Evolutionary conservation across 2,797 vertebrate genomes (phyloP).

Genomic region (Etheostoma nigrum): DNA sequence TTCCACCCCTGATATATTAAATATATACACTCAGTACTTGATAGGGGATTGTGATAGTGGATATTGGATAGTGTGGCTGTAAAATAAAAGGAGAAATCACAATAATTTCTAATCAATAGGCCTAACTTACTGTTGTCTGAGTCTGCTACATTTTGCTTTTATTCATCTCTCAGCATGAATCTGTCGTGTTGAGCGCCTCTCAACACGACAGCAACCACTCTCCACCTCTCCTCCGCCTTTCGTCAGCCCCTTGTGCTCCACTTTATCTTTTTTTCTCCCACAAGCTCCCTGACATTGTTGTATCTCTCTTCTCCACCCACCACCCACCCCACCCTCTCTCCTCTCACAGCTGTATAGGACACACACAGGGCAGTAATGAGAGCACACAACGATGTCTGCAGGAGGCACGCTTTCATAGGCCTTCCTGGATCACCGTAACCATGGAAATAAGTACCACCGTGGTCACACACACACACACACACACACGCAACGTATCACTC

Average conservation of each 20-base stretch:
- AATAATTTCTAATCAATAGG: rapidly evolving
- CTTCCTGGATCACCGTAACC: slow-evolving; percentile 81
- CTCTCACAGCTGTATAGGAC: slow-evolving; percentile 73
- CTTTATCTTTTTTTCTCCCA: slow-evolving; percentile 36
- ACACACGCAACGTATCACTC: slow-evolving; percentile 17
- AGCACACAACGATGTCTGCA: slow-evolving; percentile 76
- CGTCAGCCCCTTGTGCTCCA: slow-evolving; percentile 43
- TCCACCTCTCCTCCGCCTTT: slow-evolving; percentile 10
- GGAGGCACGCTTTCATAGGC: slow-evolving; percentile 82
- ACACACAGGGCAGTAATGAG: slow-evolving; percentile 84
- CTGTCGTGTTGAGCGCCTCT: slow-evolving; percentile 37
- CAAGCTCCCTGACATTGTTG: slow-evolving; percentile 13
- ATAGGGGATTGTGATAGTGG: too few species aligned
- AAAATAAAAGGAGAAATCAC: background rate
- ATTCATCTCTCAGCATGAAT: slow-evolving; percentile 21
- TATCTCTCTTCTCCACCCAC: background rate
- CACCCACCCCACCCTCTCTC: too few species aligned
- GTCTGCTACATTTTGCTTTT: background rate
- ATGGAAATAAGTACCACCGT: slow-evolving; percentile 81
- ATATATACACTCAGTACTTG: background rate
- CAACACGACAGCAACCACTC: slow-evolving; percentile 25
- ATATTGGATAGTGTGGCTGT: background rate
- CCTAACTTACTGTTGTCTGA: background rate
- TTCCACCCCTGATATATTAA: background rate
- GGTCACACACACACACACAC: slow-evolving; percentile 33